Evolutionary conservation across 2,888 invertebrate species (phyloP).

Genomic region (Andrena chrysosceles): DNA sequence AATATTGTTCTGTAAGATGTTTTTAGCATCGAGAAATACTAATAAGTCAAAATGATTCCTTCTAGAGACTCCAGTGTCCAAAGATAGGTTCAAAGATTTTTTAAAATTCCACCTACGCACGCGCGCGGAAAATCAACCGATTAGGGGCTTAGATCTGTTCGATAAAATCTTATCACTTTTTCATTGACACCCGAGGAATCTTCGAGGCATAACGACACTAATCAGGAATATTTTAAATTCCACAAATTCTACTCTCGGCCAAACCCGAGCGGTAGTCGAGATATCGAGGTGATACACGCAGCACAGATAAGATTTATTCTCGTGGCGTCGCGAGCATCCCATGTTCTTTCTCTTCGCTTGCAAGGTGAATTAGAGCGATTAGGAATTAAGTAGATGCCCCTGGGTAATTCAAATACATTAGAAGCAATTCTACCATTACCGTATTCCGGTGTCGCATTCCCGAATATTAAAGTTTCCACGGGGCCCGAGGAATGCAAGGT

Average conservation of each 20-base stretch:
- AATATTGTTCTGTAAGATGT: too few relatives aligned
- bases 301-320: background rate
- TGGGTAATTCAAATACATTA: background rate
- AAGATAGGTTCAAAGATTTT: background rate
- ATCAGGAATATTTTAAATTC: background rate
- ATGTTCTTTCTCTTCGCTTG: background rate
- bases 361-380: background rate
- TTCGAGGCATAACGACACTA: background rate
- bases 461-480: constrained; percentile 15
- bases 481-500: constrained; percentile 8
- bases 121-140: constrained; percentile 14
- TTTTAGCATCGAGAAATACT: too few relatives aligned
- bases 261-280: background rate
- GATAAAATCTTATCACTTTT: constrained; percentile 3
- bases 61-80: too few relatives aligned
- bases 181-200: background rate
- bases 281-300: background rate
- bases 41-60: too few relatives aligned
- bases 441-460: background rate
- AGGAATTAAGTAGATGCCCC: background rate
- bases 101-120: constrained; percentile 9
- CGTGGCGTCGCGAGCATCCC: too few relatives aligned
- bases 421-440: background rate
- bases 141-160: background rate
- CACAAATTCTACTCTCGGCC: background rate